Conservation (phyloP, 2,797 vertebrate species). For the Psittacula echo region DNA sequence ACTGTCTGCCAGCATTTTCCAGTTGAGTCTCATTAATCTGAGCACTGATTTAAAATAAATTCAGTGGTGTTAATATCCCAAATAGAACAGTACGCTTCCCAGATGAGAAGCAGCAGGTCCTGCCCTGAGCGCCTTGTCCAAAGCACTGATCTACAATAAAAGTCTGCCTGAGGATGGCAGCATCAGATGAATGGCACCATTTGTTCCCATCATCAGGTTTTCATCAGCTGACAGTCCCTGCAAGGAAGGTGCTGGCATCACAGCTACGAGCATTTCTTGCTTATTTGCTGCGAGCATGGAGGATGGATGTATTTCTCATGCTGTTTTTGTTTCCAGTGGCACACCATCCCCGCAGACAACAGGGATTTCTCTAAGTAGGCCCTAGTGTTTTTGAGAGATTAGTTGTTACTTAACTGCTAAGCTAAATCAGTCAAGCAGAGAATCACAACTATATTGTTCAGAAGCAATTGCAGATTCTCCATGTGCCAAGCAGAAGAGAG, state of each 20-base stretch:
- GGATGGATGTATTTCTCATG: slow-evolving; percentile 50
- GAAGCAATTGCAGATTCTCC: slow-evolving; percentile 38
- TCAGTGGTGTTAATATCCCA: neutral
- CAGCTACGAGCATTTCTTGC: neutral
- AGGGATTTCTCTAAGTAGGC: slow-evolving; percentile 72
- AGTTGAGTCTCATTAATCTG: neutral
- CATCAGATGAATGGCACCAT: neutral
- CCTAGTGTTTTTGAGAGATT: slow-evolving; percentile 70
- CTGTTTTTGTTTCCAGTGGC: slow-evolving; percentile 48
- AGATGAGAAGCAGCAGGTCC: neutral
- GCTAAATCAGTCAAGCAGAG: slow-evolving; percentile 70
- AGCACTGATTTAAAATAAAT: neutral
- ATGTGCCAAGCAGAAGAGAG: slow-evolving; percentile 2
- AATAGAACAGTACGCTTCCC: neutral
- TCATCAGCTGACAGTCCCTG: neutral
- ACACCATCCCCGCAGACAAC: slow-evolving; percentile 55
- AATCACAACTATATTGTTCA: neutral
- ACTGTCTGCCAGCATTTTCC: neutral
- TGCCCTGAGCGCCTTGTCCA: neutral
- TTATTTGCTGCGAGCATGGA: neutral
- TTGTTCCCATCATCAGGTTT: neutral
- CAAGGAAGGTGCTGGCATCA: neutral
- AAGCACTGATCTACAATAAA: neutral
- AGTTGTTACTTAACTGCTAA: slow-evolving; percentile 69
- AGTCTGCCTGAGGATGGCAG: slow-evolving; percentile 1